These are phyloP conservation scores for Panagrolaimus sp. DNA, from an alignment of 1,140 invertebrate genomes.

Conservation along the genomic window DNA sequence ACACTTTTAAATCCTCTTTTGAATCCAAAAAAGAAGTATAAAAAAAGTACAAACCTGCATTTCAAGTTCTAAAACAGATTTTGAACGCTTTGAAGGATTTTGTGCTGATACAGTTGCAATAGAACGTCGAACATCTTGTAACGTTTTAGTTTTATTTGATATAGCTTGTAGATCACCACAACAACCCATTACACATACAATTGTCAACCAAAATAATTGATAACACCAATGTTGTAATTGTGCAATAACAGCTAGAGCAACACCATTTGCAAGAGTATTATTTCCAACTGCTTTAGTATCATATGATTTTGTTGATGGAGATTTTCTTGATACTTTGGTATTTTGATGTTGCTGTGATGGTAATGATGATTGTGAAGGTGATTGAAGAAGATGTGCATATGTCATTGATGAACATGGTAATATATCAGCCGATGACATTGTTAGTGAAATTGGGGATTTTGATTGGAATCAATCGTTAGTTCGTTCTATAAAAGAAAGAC, in stretches of 20 bases:
- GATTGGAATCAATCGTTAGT: too few relatives aligned
- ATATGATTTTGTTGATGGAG: neutral
- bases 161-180: slow-evolving; percentile 32
- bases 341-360: neutral
- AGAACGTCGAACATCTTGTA: slow-evolving; percentile 41
- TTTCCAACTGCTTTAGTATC: neutral
- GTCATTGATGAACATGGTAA: slow-evolving; percentile 5
- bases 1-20: too few relatives aligned
- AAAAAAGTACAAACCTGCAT: slow-evolving; percentile 37
- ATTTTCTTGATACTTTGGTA: neutral
- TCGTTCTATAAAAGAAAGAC: too few relatives aligned
- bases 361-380: too few relatives aligned
- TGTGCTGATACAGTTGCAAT: slow-evolving; percentile 17
- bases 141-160: slow-evolving; percentile 26
- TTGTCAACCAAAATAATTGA: slow-evolving; percentile 48
- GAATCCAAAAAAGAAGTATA: neutral
- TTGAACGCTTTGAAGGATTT: slow-evolving; percentile 28
- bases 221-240: slow-evolving; percentile 43
- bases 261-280: slow-evolving; percentile 11
- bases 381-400: neutral
- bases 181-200: slow-evolving; percentile 42
- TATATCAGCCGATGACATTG: neutral
- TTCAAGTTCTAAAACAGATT: slow-evolving; percentile 38
- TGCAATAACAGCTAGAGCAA: slow-evolving; percentile 30
- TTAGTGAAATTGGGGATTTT: too few relatives aligned